Conservation (phyloP, 2,113 vertebrate genomes). For the Eurystomus gularis region DNA sequence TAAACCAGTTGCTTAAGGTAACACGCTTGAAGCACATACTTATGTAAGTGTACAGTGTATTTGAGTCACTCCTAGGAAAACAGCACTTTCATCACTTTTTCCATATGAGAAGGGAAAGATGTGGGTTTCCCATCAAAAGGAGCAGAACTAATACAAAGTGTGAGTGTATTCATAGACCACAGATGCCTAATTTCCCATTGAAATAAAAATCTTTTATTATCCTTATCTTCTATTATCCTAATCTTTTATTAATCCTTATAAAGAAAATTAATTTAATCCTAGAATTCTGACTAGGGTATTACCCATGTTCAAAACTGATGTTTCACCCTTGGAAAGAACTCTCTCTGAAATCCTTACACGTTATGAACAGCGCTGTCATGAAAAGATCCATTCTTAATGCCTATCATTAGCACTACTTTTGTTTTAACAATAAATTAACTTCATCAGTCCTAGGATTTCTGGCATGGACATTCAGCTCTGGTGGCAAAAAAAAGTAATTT, state of each 20-base stretch:
- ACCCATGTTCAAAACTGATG: not conserved
- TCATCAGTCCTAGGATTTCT: not conserved
- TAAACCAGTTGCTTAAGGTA: not conserved
- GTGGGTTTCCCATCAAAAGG: not conserved
- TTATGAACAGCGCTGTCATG: not conserved
- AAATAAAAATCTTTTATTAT: not conserved
- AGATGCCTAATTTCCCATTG: not conserved
- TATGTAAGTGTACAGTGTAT: not conserved
- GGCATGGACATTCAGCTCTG: not conserved
- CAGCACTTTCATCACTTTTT: not conserved
- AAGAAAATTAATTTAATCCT: not conserved
- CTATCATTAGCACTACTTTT: not conserved
- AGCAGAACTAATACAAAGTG: not conserved
- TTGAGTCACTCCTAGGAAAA: not conserved
- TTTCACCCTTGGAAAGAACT: not conserved
- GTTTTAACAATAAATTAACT: not conserved
- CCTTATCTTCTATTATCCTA: too few species aligned
- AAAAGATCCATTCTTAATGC: not conserved
- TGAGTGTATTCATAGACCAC: not conserved
- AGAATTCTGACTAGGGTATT: not conserved
- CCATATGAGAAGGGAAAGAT: not conserved
- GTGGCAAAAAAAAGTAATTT: not conserved
- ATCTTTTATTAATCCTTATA: not conserved
- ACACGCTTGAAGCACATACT: not conserved
- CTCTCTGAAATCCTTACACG: not conserved